Percentiles rank a stretch among this genome's conserved stretches.
Evolutionary conservation across 2,113 vertebrate genomes (phyloP).

Genomic region (Callionymus lyra): DNA sequence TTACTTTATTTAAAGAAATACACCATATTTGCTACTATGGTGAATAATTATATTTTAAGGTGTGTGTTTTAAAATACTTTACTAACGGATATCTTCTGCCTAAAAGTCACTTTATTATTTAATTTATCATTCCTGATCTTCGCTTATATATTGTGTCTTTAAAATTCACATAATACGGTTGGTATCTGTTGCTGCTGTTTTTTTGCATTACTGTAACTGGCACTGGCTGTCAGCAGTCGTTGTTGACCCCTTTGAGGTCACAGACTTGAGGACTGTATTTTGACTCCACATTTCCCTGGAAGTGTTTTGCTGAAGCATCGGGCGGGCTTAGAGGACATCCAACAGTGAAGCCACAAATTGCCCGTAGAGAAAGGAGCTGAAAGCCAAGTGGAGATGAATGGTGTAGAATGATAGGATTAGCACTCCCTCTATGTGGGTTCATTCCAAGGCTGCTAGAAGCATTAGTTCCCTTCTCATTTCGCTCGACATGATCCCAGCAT

Average conservation of each 20-base stretch:
- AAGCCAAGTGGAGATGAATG: slow-evolving; percentile 65
- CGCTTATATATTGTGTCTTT: no score
- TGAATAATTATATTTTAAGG: no score
- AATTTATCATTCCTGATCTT: no score
- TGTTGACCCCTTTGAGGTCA: slow-evolving; percentile 39
- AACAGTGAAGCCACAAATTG: slow-evolving; percentile 61
- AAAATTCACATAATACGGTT: no score
- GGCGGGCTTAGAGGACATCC: slow-evolving; percentile 47
- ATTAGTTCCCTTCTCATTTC: slow-evolving; percentile 46
- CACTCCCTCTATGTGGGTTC: slow-evolving; percentile 48
- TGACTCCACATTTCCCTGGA: slow-evolving; percentile 42
- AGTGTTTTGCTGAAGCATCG: slow-evolving; percentile 60
- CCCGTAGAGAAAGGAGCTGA: slow-evolving; percentile 54
- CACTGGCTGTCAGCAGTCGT: slow-evolving; percentile 48
- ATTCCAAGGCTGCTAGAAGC: slow-evolving; percentile 51
- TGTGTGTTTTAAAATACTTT: no score
- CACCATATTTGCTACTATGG: no score
- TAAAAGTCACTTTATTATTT: no score
- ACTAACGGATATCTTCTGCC: no score
- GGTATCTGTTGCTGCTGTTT: no score
- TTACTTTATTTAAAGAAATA: no score
- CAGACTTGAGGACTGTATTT: slow-evolving; percentile 49
- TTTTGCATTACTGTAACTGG: slow-evolving; percentile 53
- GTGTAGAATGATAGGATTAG: slow-evolving; percentile 64
- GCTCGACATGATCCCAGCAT: slow-evolving; percentile 24